Base-by-base conservation (phyloP, 2,113 vertebrate genomes). In the Riparia riparia region DNA sequence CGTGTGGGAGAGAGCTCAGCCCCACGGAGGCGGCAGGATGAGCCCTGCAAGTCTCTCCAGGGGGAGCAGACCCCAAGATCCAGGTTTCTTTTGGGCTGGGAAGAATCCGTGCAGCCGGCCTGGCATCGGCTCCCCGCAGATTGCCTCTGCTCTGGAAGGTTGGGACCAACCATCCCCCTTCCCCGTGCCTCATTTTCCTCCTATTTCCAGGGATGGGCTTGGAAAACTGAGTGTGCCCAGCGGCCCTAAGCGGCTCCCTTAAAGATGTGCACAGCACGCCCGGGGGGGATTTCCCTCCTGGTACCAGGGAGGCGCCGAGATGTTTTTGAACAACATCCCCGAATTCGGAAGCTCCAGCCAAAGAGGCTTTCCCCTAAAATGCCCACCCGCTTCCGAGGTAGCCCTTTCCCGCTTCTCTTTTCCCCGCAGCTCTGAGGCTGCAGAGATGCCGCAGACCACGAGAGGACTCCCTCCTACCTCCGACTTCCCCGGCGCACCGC, bases 381-480 rank as follows among this genome's bases (percentile, higher is more conserved):
- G 6, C 31, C 24, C 58, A 7, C 0, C 5, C 25, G 3, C 12
- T 37, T 19, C 64, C 39, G 26, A n/a, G 26, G 24, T 5, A 9
- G 5, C 73, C 74, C 15, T 54, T 78, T 66, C 12, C 26, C 73
- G 21, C 6, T 25, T 32, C 14, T 39, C 6, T 53, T 24, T 56
- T 7, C 56, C 17, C 4, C 32, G 1, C 5, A 17, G 12, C 37
- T 65, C 26, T 1, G 44, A 78, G 41, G 74, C 68, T 93, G 97
- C 95, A 97, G 34, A 84, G 44, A 84, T 72, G 47, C 31, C 41
- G 49, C 51, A 82, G 68, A 91, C 97, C 98, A 98, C 98, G 56
- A 98, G 98, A 98, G 98, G 97, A 97, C 98, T 97, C 93, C 94
- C 94, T 86, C 51, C 93, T 89, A 97, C 97, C 96, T 98, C 92